Conservation (phyloP, 2,797 vertebrate genomes). For the Onychomys arenicola region DNA sequence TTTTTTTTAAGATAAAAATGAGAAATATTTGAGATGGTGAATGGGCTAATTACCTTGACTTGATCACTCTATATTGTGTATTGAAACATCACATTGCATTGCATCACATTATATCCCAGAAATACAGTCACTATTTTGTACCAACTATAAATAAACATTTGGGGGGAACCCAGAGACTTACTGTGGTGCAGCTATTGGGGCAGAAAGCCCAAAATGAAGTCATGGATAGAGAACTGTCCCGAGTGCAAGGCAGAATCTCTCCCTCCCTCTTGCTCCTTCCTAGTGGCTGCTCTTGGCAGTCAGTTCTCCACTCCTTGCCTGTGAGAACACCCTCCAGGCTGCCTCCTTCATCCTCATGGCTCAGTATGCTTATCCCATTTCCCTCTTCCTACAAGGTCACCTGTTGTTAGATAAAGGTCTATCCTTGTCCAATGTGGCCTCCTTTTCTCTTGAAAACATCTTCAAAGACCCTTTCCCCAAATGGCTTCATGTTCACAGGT, state of each 20-base stretch:
- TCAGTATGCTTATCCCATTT: not conserved
- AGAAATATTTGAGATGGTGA: not conserved
- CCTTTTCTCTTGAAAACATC: not conserved
- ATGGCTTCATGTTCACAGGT: not conserved
- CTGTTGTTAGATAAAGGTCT: not conserved
- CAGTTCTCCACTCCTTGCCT: too few species aligned
- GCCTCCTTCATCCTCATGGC: too few species aligned
- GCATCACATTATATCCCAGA: not conserved
- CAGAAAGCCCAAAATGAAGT: not conserved
- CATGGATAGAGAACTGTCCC: not conserved
- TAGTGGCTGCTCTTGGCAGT: fast-evolving
- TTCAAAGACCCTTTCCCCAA: not conserved
- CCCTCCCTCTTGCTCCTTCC: not conserved
- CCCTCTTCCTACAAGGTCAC: not conserved
- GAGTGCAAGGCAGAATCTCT: not conserved
- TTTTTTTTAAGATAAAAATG: not conserved
- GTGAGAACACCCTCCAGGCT: not conserved
- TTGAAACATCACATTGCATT: too few species aligned
- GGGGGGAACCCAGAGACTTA: not conserved
- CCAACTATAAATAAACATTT: not conserved
- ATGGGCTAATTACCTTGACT: not conserved
- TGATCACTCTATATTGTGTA: not conserved
- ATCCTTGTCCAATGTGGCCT: not conserved
- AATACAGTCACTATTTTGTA: not conserved
- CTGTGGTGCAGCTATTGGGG: not conserved